Percentiles rank a stretch among this genome's conserved stretches.
These are phyloP conservation scores for Protaetia brevitarsis DNA, from an alignment of 1,140 invertebrate species.

Conservation along the genomic window DNA sequence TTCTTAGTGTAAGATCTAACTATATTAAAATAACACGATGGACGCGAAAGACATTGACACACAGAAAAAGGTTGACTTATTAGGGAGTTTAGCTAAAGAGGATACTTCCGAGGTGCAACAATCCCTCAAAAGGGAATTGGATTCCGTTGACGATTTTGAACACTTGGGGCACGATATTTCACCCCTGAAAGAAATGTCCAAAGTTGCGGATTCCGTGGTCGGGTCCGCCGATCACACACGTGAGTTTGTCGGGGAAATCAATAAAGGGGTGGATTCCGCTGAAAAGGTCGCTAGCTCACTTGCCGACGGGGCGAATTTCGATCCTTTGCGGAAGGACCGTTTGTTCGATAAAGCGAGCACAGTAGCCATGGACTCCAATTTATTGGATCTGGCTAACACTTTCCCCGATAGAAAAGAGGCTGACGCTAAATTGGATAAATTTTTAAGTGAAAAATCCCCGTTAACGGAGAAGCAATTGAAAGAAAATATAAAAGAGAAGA, in stretches of 20 bases:
- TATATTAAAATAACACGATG: not conserved
- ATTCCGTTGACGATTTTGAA: slow-evolving; percentile 70
- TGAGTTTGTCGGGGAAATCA: slow-evolving; percentile 30
- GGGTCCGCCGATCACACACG: slow-evolving; percentile 31
- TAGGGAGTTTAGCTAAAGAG: not conserved
- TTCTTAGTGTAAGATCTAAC: slow-evolving; percentile 17
- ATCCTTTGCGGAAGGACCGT: slow-evolving; percentile 28
- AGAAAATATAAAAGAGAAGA: slow-evolving; percentile 17
- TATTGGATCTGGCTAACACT: slow-evolving; percentile 37
- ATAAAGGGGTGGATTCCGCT: slow-evolving; percentile 39
- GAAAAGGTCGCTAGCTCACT: slow-evolving; percentile 29
- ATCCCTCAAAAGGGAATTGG: slow-evolving; percentile 58
- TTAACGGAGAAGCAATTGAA: slow-evolving; percentile 32
- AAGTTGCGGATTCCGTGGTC: slow-evolving; percentile 28
- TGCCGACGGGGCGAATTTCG: slow-evolving; percentile 31
- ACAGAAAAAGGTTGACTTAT: not conserved
- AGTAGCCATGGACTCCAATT: slow-evolving; percentile 39
- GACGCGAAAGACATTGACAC: not conserved
- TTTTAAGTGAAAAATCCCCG: slow-evolving; percentile 35
- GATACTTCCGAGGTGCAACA: not conserved
- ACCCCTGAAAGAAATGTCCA: slow-evolving; percentile 31
- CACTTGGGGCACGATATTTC: slow-evolving; percentile 58
- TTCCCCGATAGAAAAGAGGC: slow-evolving; percentile 37
- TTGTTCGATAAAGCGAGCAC: slow-evolving; percentile 21
- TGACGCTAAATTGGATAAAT: slow-evolving; percentile 39